These are phyloP conservation scores for Xenopus petersii DNA, from an alignment of 2,797 vertebrate species.

Conservation along the genomic window DNA sequence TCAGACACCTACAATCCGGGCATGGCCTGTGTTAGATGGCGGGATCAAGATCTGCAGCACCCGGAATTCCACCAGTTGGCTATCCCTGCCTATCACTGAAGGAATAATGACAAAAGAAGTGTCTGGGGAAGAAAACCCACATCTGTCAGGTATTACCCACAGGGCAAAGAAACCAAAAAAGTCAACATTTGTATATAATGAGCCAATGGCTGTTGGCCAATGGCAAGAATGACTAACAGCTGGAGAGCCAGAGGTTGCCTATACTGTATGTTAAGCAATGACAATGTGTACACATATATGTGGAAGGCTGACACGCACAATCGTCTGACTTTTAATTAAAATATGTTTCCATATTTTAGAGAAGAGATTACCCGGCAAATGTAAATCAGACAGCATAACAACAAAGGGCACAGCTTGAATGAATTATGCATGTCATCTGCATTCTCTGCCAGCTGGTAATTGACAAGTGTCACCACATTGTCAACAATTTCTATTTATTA, in stretches of 20 bases:
- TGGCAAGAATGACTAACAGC: neutral
- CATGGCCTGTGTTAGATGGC: no score
- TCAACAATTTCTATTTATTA: slow-evolving; percentile 68
- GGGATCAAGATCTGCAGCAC: neutral
- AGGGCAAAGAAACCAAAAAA: neutral
- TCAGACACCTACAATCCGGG: no score
- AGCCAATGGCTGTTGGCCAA: neutral
- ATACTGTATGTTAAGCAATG: neutral
- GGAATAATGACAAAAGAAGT: neutral
- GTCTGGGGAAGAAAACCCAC: neutral
- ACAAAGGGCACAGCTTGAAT: slow-evolving; percentile 63
- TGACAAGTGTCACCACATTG: slow-evolving; percentile 71
- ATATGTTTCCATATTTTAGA: slow-evolving; percentile 59
- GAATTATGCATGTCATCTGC: slow-evolving; percentile 75
- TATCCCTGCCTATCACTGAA: neutral
- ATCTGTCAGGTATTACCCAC: neutral
- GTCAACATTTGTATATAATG: neutral
- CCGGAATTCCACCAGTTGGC: neutral
- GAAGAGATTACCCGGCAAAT: slow-evolving; percentile 59
- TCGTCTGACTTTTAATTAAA: slow-evolving; percentile 55
- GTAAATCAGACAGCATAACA: slow-evolving; percentile 59
- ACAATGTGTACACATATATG: slow-evolving; percentile 17
- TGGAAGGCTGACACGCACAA: slow-evolving; percentile 31
- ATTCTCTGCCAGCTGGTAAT: slow-evolving; percentile 68
- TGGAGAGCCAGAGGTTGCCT: neutral